Base-by-base conservation (phyloP, 2,888 invertebrate species). In the Frankliniella intonsa region DNA sequence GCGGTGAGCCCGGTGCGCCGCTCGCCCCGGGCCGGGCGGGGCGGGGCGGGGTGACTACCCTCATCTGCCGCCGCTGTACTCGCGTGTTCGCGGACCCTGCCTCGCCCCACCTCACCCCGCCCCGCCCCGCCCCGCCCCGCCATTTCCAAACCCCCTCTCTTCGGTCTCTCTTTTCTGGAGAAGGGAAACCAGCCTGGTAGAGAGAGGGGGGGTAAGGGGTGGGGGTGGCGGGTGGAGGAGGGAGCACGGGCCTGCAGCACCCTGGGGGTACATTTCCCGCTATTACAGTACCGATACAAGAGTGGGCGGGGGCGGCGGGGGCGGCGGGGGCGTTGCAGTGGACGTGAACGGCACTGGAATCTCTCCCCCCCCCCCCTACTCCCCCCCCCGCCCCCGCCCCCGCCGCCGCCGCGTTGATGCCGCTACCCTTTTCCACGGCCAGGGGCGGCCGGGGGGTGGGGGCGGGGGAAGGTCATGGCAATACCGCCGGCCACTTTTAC, bases 261-360 rank as follows among this genome's bases (percentile, higher is more conserved):
- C 69, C 69, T 25, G 69, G 69, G 69, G 69, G 69, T 76, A 76
- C 69, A 76, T 76, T 76, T 25, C 25, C 69, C 69, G 69, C 69
- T 25, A 76, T 76, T 76, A 76, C 69, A 76, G 69, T 76, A 76
- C 69, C 69, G 69, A 76, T 76, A 76, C 11, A 11, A 11, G 22
- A 25, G 69, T 2, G 69, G 62, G 55, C 12, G 2, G 55, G 62
- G 38, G 62, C 19, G 62, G 17, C 22, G 69, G 69, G 22, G 22
- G 10, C 0, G 69, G 19, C 62, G 62, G n/a, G n/a, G n/a, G 62
- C 55, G 55, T 62, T 17, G 62, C 62, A 62, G 62, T 38, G 14
- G 62, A 62, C 38, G 38, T 38, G 38, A 38, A 38, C 38, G 38
- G 38, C 38, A 38, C 38, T 5, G 38, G 5, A 38, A 38, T 38